These are phyloP conservation scores for Gandaritis pyraliata DNA, from an alignment of 2,888 invertebrate genomes.

Conservation along the genomic window DNA sequence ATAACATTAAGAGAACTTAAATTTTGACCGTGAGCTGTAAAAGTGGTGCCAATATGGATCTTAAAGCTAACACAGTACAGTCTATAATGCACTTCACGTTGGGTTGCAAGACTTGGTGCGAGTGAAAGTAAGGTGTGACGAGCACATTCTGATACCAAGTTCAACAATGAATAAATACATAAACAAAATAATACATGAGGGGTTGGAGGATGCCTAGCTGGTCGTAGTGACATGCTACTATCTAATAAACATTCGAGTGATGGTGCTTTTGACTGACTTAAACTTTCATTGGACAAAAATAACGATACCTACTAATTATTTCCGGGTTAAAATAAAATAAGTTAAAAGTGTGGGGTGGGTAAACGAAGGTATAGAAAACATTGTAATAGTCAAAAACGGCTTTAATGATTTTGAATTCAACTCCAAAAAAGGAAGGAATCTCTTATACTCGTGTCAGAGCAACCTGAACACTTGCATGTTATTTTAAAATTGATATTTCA, in stretches of 20 bases:
- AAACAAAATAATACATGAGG: conserved; percentile 71
- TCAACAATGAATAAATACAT: conserved; percentile 48
- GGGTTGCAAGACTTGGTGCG: conserved; percentile 36
- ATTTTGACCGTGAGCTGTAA: conserved; percentile 4
- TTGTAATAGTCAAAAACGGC: too few species aligned
- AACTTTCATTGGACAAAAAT: not conserved
- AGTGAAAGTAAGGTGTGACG: conserved; percentile 66
- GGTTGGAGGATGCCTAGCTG: conserved; percentile 86
- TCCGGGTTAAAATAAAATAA: not conserved
- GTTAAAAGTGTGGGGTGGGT: not conserved
- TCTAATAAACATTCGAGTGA: conserved; percentile 32
- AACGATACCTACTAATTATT: too few species aligned
- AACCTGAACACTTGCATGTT: too few species aligned
- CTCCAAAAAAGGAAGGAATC: too few species aligned
- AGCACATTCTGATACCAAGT: conserved; percentile 42
- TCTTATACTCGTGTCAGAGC: too few species aligned
- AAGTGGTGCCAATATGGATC: conserved; percentile 18
- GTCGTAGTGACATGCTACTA: conserved; percentile 81
- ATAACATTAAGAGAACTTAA: conserved; percentile 13
- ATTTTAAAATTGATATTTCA: too few species aligned
- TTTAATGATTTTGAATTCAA: too few species aligned
- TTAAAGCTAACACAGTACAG: conserved; percentile 45
- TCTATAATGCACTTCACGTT: conserved; percentile 34
- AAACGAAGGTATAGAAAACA: too few species aligned
- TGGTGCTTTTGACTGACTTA: conserved; percentile 29